A percentile compares a stretch with the other conserved stretches of the same genome.
Evolutionary conservation across 1,140 invertebrate genomes (phyloP).

Genomic region (Aphelenchoides fujianensis): DNA sequence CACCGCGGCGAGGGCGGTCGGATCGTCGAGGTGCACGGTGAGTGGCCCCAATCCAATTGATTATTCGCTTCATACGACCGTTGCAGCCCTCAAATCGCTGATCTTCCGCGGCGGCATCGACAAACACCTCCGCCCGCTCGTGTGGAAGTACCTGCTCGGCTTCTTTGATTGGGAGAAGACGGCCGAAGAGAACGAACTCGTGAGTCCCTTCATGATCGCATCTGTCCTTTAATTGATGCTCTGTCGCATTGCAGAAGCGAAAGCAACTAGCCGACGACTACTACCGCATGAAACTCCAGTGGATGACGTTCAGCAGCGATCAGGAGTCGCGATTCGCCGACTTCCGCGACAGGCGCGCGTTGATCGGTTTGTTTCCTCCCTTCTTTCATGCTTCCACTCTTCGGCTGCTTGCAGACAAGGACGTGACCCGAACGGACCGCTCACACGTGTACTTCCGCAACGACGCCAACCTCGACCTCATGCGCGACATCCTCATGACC

Average conservation of each 20-base stretch:
- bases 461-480: slow-evolving; percentile 78
- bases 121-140: slow-evolving; percentile 72
- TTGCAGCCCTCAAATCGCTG: slow-evolving; percentile 52
- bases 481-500: slow-evolving; percentile 92
- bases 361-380: slow-evolving; percentile 70
- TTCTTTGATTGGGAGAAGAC: slow-evolving; percentile 83
- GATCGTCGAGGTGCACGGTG: slow-evolving; percentile 48
- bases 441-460: slow-evolving; percentile 84
- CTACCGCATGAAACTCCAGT: slow-evolving; percentile 91
- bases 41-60: too few relatives aligned
- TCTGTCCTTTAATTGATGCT: slow-evolving; percentile 1
- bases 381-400: not conserved
- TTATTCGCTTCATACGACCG: too few relatives aligned
- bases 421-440: slow-evolving; percentile 91
- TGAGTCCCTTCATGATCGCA: slow-evolving; percentile 11
- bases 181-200: slow-evolving; percentile 70
- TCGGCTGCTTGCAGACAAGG: slow-evolving; percentile 74
- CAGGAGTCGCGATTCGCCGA: slow-evolving; percentile 85
- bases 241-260: slow-evolving; percentile 32
- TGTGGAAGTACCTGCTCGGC: slow-evolving; percentile 91
- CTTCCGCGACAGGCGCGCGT: slow-evolving; percentile 83
- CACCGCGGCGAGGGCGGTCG: slow-evolving; percentile 36
- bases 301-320: slow-evolving; percentile 79
- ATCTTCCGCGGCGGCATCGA: slow-evolving; percentile 56
- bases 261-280: slow-evolving; percentile 73